phyloP scores from a whole-genome alignment of 2,888 invertebrate species.

The Odontocolon sp. region DNA sequence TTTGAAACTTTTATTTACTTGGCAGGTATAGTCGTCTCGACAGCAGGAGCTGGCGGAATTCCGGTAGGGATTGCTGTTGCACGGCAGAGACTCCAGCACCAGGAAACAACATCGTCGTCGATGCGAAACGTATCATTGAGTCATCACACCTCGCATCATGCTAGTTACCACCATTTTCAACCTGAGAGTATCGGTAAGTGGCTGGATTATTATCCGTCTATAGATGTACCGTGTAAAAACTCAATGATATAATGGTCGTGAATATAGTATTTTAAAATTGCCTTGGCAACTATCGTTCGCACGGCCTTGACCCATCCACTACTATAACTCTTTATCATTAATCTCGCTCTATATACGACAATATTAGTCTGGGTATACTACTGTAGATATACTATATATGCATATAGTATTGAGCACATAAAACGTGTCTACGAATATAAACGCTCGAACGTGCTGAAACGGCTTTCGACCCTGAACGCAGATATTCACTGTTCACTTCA shows the following conservation, averaged over 20 bases:
- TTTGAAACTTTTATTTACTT: too few relatives aligned
- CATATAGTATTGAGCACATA: conserved; percentile 1
- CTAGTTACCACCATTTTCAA: conserved; percentile 78
- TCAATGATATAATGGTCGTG: too few relatives aligned
- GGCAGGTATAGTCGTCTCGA: conserved; percentile 77
- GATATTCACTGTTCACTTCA: conserved; percentile 28
- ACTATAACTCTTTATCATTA: conserved; percentile 49
- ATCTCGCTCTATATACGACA: conserved; percentile 30
- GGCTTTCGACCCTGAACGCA: conserved; percentile 50
- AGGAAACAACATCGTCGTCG: conserved; percentile 82
- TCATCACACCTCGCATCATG: conserved; percentile 77
- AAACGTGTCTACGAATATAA: conserved; percentile 33
- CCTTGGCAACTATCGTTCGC: conserved; percentile 43
- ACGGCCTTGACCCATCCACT: conserved; percentile 50
- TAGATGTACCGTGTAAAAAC: neutral
- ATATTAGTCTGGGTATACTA: conserved; percentile 33
- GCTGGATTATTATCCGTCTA: neutral
- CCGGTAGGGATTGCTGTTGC: conserved; percentile 94
- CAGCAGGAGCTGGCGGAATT: conserved; percentile 81
- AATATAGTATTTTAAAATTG: too few relatives aligned
- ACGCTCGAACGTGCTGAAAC: conserved; percentile 41
- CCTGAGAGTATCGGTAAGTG: conserved; percentile 77
- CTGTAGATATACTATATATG: neutral
- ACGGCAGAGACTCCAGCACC: conserved; percentile 88
- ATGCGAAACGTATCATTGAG: conserved; percentile 78